Conservation (phyloP, 2,888 invertebrate species). For the Microctonus brassicae region DNA sequence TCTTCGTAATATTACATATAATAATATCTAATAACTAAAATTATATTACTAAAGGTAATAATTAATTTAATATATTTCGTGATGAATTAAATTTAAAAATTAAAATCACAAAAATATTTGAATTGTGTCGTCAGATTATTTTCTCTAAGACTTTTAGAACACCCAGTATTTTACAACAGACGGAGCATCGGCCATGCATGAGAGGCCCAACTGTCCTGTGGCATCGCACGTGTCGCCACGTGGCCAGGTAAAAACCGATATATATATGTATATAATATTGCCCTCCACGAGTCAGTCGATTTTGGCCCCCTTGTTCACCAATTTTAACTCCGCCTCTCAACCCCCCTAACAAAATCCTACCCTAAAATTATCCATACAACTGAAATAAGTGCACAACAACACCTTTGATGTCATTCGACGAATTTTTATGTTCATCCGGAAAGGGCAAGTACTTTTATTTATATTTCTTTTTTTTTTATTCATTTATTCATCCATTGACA, state of each 20-base stretch:
- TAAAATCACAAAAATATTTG: no score
- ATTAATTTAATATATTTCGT: no score
- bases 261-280: constrained; percentile 16
- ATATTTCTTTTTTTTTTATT: no score
- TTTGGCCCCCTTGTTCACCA: constrained; percentile 42
- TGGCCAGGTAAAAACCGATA: constrained; percentile 56
- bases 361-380: constrained; percentile 21
- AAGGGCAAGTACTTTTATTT: constrained; percentile 4
- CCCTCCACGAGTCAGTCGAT: constrained; percentile 50
- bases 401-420: constrained; percentile 48
- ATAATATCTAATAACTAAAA: no score
- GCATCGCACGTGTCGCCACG: constrained; percentile 58
- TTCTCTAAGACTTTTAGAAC: constrained; percentile 21
- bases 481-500: background rate
- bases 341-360: background rate
- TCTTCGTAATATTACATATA: no score
- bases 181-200: constrained; percentile 44
- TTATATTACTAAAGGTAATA: no score
- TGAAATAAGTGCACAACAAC: constrained; percentile 41
- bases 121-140: background rate
- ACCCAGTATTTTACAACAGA: constrained; percentile 46
- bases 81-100: no score
- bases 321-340: constrained; percentile 23
- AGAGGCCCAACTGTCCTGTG: constrained; percentile 47
- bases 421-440: constrained; percentile 10